These are phyloP conservation scores for Chrysemys picta DNA, from an alignment of 2,113 vertebrate species.

Conservation along the genomic window DNA sequence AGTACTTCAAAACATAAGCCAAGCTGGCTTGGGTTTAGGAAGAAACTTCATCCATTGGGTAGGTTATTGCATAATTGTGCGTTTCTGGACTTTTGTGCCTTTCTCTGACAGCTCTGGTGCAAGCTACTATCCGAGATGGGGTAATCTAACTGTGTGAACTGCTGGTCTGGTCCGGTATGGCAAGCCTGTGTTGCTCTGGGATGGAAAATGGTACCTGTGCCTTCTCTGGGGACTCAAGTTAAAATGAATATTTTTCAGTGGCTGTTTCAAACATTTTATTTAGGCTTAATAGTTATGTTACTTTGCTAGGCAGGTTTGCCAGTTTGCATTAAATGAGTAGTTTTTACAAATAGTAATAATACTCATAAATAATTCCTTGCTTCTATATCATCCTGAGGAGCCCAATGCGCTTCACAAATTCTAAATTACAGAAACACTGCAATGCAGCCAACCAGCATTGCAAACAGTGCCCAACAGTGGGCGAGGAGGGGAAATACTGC, in stretches of 20 bases:
- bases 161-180: not conserved
- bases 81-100: not conserved
- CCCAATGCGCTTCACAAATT: not conserved
- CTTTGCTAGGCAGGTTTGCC: not conserved
- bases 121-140: not conserved
- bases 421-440: not conserved
- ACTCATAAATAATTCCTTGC: not conserved
- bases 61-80: not conserved
- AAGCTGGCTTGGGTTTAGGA: not conserved
- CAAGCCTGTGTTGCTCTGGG: not conserved
- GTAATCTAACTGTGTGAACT: not conserved
- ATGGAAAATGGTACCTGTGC: not conserved
- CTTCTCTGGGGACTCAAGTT: not conserved
- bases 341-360: not conserved
- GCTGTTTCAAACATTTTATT: not conserved
- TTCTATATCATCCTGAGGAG: not conserved
- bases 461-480: not conserved
- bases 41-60: not conserved
- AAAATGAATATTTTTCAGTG: not conserved
- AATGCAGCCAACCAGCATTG: not conserved
- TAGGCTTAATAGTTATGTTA: not conserved
- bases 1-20: not conserved
- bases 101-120: not conserved
- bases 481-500: not conserved
- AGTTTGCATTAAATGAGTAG: not conserved